A percentile compares a stretch with the other conserved stretches of the same genome.
Evolutionary conservation across 2,113 vertebrate genomes (phyloP).

Genomic region (Anser cygnoides): DNA sequence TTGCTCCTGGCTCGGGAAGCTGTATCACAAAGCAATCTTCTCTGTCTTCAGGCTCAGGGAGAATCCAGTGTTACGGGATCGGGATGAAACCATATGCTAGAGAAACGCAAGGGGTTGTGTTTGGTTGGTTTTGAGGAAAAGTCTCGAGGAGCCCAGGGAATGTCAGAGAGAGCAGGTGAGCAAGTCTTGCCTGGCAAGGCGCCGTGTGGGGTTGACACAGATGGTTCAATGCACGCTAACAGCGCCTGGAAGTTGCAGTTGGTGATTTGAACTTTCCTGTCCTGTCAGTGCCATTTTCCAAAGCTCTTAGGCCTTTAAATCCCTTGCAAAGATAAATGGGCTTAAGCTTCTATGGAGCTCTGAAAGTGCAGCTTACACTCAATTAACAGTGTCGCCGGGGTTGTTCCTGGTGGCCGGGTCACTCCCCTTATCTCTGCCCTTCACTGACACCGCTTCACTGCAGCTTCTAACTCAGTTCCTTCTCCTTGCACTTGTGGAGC

Average conservation of each 20-base stretch:
- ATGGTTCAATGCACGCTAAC: not conserved
- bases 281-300: conserved; percentile 24
- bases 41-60: not conserved
- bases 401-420: not conserved
- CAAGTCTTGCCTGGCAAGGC: not conserved
- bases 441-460: not conserved
- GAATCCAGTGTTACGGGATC: conserved; percentile 19
- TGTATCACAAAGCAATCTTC: not conserved
- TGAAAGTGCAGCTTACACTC: conserved; percentile 39
- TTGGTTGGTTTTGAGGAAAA: not conserved
- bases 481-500: not conserved
- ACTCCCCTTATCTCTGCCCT: not conserved
- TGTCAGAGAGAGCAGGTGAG: not conserved
- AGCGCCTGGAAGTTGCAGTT: not conserved
- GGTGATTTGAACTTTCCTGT: conserved; percentile 16
- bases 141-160: not conserved
- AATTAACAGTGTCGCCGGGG: not conserved
- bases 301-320: conserved; percentile 24
- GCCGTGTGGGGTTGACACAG: not conserved
- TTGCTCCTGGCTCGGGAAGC: not conserved
- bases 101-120: not conserved
- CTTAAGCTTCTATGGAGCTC: conserved; percentile 30
- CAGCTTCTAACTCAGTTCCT: not conserved
- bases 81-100: not conserved
- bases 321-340: conserved; percentile 34